Conservation (phyloP, 1,140 invertebrate species). For the Caerostris darwini region DNA sequence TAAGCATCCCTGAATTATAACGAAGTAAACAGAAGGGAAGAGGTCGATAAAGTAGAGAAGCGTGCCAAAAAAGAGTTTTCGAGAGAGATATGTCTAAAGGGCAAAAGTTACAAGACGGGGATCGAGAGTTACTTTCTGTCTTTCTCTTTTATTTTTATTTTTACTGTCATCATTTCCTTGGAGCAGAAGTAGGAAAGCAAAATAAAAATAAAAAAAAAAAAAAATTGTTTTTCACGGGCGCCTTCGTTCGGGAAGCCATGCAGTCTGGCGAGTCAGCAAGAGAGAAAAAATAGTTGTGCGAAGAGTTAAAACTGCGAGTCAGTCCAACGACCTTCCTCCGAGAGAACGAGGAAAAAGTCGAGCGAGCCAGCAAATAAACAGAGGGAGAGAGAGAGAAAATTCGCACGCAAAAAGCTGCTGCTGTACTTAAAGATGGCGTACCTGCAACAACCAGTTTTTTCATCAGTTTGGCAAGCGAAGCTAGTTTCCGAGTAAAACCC, state of each 20-base stretch:
- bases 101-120: constrained; percentile 3
- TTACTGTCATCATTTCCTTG: background rate
- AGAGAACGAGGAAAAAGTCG: constrained; percentile 45
- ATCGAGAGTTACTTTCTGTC: background rate
- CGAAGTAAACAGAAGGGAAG: background rate
- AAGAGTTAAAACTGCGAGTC: constrained; percentile 51
- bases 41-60: background rate
- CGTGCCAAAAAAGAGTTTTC: constrained; percentile 1
- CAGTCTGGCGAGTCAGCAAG: constrained; percentile 68
- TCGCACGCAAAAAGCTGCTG: constrained; percentile 16
- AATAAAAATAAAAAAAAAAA: no score
- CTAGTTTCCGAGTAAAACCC: constrained; percentile 38
- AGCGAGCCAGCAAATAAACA: constrained; percentile 52
- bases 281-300: constrained; percentile 1
- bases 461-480: constrained; percentile 4
- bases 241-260: constrained; percentile 55
- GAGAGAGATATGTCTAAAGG: background rate
- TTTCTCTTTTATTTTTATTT: background rate
- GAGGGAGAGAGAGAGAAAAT: background rate
- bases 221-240: background rate
- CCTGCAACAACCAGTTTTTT: constrained; percentile 59
- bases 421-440: constrained; percentile 53
- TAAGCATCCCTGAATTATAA: background rate
- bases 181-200: background rate
- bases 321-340: constrained; percentile 68